Evolutionary conservation across 2,113 vertebrate species (phyloP), one percentile per base, ranked within the genome.

Genomic region (Elephantulus edwardii): DNA sequence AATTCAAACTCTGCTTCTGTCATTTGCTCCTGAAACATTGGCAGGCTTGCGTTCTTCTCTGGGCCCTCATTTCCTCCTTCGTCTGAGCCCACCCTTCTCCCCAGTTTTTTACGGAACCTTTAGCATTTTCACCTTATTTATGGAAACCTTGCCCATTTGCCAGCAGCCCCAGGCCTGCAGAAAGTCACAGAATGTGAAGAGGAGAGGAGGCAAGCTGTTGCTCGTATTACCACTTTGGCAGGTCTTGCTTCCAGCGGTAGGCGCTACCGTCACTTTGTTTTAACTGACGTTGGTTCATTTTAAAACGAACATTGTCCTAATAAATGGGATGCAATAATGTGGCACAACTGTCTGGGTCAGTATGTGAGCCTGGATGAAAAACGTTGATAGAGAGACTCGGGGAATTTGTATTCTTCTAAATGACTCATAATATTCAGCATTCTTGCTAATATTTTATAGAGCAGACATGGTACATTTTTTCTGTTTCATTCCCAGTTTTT

Each of bases 231-330:
- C 42, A 48, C 26, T n/a, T 40, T 24, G 28, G 16, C 80, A 24
- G 19, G 33, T 50, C 20, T 38, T n/a, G 4, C 48, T 16, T 50
- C 4, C 0, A 44, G n/a, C 4, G 5, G 8, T 20, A 10, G 12
- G n/a, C n/a, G 52, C 0, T 0, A 5, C 19, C 50, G 12, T 19
- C 56, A 35, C 74, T 77, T 72, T 33, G n/a, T 42, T 64, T 46
- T 24, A 22, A 75, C n/a, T 28, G 46, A 28, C 77, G 77, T 70
- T 72, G 24, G 14, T 16, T 93, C 33, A 1, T 30, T 33, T 52
- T 75, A 8, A 46, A 28, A 10, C 19, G 54, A n/a, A 35, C 19
- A 20, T 22, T 62, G 1, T 54, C 13, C 13, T 50, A 30, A 19
- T 50, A 26, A 8, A 2, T 38, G 40, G 72, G 46, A 7, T 80